phyloP scores from a whole-genome alignment of 2,888 invertebrate species.

The Pandemis corylana region DNA sequence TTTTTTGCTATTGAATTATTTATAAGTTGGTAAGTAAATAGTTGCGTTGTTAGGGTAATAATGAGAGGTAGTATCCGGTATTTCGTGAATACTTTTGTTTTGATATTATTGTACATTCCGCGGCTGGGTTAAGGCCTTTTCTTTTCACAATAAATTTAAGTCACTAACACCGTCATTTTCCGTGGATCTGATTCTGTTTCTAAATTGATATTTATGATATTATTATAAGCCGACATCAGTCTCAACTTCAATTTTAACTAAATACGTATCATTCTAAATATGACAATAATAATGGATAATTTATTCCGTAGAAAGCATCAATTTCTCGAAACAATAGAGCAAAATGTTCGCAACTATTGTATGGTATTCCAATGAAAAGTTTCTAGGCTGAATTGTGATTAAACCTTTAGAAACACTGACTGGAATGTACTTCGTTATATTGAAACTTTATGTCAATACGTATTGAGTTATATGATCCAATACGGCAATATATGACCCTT shows the following conservation, averaged over 20 bases:
- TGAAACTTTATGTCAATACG: slow-evolving; percentile 21
- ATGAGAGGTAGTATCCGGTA: slow-evolving; percentile 22
- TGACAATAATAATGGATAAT: too few species aligned
- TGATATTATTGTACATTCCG: not conserved
- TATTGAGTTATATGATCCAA: slow-evolving; percentile 4
- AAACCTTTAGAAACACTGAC: not conserved
- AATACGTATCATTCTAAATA: too few species aligned
- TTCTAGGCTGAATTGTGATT: slow-evolving; percentile 19
- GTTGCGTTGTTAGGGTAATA: slow-evolving; percentile 19
- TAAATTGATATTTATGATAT: too few species aligned
- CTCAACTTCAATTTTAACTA: too few species aligned
- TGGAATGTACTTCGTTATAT: not conserved
- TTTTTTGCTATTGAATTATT: slow-evolving; percentile 38
- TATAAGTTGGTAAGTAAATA: slow-evolving; percentile 32
- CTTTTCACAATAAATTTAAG: not conserved
- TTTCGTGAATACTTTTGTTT: not conserved
- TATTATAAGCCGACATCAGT: too few species aligned
- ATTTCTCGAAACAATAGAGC: too few species aligned
- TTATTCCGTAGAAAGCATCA: too few species aligned
- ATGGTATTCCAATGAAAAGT: not conserved
- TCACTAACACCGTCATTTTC: too few species aligned
- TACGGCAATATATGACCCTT: slow-evolving; percentile 17
- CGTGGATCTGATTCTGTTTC: too few species aligned
- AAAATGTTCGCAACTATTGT: too few species aligned
- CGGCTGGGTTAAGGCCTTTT: not conserved